phyloP scores from a whole-genome alignment of 2,888 invertebrate species.

The Diarsia dahlii region DNA sequence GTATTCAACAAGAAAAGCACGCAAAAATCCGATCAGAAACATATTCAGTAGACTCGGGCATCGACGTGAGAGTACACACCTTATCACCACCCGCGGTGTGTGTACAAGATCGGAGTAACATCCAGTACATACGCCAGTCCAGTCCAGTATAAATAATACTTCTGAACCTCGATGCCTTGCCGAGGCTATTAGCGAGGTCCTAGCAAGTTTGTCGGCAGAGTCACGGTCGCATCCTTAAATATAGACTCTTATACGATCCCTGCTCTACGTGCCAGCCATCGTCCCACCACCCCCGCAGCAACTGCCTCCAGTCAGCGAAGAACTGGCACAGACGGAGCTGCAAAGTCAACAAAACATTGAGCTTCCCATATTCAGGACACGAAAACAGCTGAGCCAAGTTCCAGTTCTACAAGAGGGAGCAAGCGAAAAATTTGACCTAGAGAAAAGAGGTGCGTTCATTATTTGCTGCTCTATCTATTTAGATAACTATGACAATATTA shows the following conservation, averaged over 20 bases:
- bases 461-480: too few species aligned
- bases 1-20: constrained; percentile 29
- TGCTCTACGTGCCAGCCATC: constrained; percentile 39
- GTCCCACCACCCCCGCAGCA: not conserved
- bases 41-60: constrained; percentile 37
- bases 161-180: constrained; percentile 25
- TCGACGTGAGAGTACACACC: constrained; percentile 23
- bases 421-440: not conserved
- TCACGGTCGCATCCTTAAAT: constrained; percentile 25
- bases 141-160: not conserved
- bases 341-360: constrained; percentile 7
- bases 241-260: constrained; percentile 25
- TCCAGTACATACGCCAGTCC: not conserved
- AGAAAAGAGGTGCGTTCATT: not conserved
- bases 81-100: constrained; percentile 2
- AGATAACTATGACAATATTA: not conserved
- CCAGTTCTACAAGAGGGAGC: not conserved
- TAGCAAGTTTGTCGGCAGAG: constrained; percentile 12
- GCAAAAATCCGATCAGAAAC: constrained; percentile 25
- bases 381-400: not conserved
- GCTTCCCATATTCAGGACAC: constrained; percentile 13
- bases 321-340: not conserved
- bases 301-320: not conserved
- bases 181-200: constrained; percentile 5
- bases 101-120: constrained; percentile 3